Conservation (phyloP, 2,888 invertebrate genomes). For the Drosophila kanekoi region DNA sequence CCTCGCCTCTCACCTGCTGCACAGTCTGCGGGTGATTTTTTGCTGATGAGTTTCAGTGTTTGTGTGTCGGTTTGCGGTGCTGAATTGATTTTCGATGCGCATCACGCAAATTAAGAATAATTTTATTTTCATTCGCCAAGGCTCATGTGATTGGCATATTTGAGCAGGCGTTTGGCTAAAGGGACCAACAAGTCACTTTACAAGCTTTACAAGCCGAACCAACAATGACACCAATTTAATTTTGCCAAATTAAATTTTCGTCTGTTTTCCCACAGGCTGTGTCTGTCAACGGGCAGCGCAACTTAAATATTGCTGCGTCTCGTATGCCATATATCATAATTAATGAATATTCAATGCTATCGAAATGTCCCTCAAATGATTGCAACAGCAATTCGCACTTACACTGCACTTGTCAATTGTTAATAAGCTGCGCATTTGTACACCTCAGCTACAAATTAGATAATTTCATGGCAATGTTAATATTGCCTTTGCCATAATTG, state of each 20-base stretch:
- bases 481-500: no score
- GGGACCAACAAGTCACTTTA: constrained; percentile 30
- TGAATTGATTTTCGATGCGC: constrained; percentile 70
- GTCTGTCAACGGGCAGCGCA: neutral
- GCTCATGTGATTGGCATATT: constrained; percentile 68
- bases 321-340: constrained; percentile 20
- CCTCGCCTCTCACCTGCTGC: constrained; percentile 1
- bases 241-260: constrained; percentile 31
- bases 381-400: constrained; percentile 42
- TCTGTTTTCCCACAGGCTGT: constrained; percentile 9
- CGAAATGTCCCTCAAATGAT: constrained; percentile 37
- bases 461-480: no score
- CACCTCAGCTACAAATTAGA: neutral
- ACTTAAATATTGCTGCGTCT: constrained; percentile 19
- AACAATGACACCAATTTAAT: constrained; percentile 44
- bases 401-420: constrained; percentile 6
- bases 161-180: constrained; percentile 44
- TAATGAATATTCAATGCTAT: constrained; percentile 48
- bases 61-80: constrained; percentile 38
- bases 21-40: constrained; percentile 12
- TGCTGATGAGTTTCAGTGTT: neutral
- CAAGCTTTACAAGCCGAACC: constrained; percentile 24
- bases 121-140: constrained; percentile 66
- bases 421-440: neutral
- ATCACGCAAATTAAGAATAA: constrained; percentile 77